Conservation (phyloP, 2,113 vertebrate genomes). For the Mesocricetus auratus region DNA sequence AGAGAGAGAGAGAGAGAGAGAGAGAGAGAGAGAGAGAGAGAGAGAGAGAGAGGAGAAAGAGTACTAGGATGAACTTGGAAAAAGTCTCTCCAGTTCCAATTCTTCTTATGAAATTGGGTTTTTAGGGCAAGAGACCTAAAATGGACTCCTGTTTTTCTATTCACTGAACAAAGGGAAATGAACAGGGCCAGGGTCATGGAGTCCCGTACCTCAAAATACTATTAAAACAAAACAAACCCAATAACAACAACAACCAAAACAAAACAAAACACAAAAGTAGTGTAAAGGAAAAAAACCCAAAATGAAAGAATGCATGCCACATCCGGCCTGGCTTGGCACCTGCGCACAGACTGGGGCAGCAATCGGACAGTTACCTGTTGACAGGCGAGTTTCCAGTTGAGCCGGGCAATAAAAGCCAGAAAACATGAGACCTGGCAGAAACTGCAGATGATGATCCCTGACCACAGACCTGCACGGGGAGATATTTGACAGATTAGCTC, state of each 20-base stretch:
- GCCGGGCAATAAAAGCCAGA: conserved; percentile 86
- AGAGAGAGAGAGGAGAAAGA: too few relatives aligned
- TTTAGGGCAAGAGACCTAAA: background rate
- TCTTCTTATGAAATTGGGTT: background rate
- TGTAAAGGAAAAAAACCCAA: background rate
- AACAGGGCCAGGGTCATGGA: background rate
- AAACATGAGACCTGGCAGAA: conserved; percentile 89
- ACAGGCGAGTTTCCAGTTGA: conserved; percentile 92
- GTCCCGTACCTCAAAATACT: conserved; percentile 10
- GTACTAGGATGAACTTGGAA: background rate
- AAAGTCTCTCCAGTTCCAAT: background rate
- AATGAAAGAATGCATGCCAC: background rate
- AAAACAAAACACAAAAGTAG: background rate
- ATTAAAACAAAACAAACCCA: background rate
- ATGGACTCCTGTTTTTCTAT: background rate
- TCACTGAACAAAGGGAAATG: background rate
- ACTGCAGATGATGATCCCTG: conserved; percentile 89
- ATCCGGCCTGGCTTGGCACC: background rate
- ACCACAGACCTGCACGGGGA: conserved; percentile 91
- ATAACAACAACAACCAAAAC: background rate
- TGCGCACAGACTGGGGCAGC: background rate
- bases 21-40: too few relatives aligned
- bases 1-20: too few relatives aligned
- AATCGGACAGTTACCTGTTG: conserved; percentile 88
- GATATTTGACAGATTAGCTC: background rate